A percentile compares a stretch with the other conserved stretches of the same genome.
phyloP scores from a whole-genome alignment of 2,113 vertebrate genomes.

The Rhinichthys klamathensis region DNA sequence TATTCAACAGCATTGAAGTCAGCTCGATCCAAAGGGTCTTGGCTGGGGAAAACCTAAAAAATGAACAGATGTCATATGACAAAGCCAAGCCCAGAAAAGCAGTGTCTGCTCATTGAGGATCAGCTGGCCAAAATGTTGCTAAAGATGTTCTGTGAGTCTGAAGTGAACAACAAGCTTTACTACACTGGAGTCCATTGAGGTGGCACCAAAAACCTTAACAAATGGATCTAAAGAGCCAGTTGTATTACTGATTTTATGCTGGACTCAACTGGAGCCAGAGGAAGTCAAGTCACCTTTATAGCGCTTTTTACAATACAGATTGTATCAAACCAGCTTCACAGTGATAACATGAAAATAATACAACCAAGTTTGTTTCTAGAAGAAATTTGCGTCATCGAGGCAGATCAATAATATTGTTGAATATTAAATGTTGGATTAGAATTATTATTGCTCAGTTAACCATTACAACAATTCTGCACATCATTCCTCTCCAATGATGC shows the following conservation, averaged over 20 bases:
- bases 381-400: no score
- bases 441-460: not conserved
- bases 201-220: not conserved
- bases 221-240: not conserved
- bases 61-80: not conserved
- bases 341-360: no score
- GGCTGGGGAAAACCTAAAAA: slow-evolving; percentile 93
- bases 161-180: not conserved
- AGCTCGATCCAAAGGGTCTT: slow-evolving; percentile 92
- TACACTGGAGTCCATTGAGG: not conserved
- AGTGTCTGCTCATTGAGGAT: not conserved
- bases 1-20: slow-evolving; percentile 99
- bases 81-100: not conserved
- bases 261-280: not conserved
- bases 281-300: not conserved
- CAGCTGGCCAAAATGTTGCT: not conserved
- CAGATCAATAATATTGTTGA: no score
- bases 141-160: not conserved
- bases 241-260: not conserved
- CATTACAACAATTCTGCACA: not conserved
- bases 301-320: no score
- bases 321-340: no score
- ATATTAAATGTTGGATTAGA: not conserved
- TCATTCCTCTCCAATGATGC: no score
- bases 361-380: no score